A percentile compares a stretch with the other conserved stretches of the same genome.
These are phyloP conservation scores for Piscicola geometra DNA, from an alignment of 2,888 invertebrate genomes.

Conservation along the genomic window DNA sequence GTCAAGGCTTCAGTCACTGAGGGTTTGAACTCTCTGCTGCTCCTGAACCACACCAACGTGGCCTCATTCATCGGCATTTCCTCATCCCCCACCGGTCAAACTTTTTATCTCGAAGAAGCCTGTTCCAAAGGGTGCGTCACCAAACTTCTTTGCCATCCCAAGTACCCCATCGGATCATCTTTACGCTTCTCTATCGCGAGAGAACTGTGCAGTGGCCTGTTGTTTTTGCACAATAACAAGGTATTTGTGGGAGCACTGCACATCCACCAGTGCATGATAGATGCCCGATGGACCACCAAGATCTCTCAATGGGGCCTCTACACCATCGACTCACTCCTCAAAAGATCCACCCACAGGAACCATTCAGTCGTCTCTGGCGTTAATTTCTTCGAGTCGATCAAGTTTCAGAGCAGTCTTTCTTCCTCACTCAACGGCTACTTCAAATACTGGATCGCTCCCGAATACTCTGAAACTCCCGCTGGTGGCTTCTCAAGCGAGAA, in stretches of 20 bases:
- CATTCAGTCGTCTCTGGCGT: neutral
- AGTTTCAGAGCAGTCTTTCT: neutral
- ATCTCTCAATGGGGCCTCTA: conserved; percentile 50
- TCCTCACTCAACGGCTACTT: conserved; percentile 30
- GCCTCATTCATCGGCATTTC: conserved; percentile 21
- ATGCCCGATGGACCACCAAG: conserved; percentile 50
- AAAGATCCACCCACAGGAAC: neutral
- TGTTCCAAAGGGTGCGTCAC: conserved; percentile 10
- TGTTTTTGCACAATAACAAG: conserved; percentile 11
- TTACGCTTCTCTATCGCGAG: conserved; percentile 8
- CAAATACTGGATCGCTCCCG: conserved; percentile 46
- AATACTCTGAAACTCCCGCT: conserved; percentile 45
- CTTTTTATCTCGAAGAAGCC: conserved; percentile 17
- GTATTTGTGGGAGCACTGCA: neutral
- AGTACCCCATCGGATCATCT: neutral
- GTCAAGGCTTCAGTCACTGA: neutral
- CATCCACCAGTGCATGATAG: conserved; percentile 15
- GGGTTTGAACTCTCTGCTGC: neutral
- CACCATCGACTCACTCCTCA: conserved; percentile 37
- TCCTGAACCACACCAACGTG: conserved; percentile 22
- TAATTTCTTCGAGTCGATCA: neutral
- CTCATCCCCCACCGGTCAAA: neutral
- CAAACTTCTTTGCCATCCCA: neutral
- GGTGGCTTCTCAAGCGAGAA: conserved; percentile 41
- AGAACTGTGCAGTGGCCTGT: conserved; percentile 28